Percentiles rank a stretch among this genome's conserved stretches.
Conservation (phyloP, 1,140 invertebrate genomes). For the Psix sp. region DNA sequence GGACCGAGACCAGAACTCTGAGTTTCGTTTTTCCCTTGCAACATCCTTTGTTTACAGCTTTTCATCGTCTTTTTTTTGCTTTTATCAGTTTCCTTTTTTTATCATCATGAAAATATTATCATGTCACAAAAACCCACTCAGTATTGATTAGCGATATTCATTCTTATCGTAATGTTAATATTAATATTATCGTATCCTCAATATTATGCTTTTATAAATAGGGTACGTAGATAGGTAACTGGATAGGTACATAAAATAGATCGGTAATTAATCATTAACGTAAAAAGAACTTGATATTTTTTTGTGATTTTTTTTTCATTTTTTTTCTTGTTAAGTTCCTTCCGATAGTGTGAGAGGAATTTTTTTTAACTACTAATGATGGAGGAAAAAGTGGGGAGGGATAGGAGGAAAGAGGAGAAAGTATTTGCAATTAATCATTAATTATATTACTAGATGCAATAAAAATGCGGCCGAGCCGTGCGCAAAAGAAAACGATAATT, state of each 20-base stretch:
- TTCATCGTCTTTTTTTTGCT: constrained; percentile 44
- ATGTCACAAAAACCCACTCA: constrained; percentile 78
- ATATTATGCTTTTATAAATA: constrained; percentile 79
- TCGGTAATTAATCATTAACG: constrained; percentile 55
- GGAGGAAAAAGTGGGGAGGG: constrained; percentile 50
- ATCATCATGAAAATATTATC: constrained; percentile 74
- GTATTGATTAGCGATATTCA: constrained; percentile 77
- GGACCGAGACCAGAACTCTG: constrained; percentile 67
- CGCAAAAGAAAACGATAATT: constrained; percentile 65
- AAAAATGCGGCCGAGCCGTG: constrained; percentile 54
- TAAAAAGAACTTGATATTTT: constrained; percentile 53
- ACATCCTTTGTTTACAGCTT: constrained; percentile 23
- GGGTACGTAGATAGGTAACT: constrained; percentile 70
- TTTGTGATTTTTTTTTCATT: constrained; percentile 38
- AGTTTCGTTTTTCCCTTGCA: constrained; percentile 13
- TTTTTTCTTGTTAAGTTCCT: constrained; percentile 30
- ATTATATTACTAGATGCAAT: constrained; percentile 68
- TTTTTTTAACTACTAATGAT: constrained; percentile 45
- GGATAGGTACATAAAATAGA: constrained; percentile 62
- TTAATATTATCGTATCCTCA: constrained; percentile 77
- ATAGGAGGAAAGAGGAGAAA: constrained; percentile 48
- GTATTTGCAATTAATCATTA: constrained; percentile 62
- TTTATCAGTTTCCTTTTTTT: constrained; percentile 12
- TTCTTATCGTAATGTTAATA: constrained; percentile 77
- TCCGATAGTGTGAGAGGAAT: constrained; percentile 49